Base-by-base conservation (phyloP, 2,888 invertebrate genomes). In the Parapristionchus giblindavisi region DNA sequence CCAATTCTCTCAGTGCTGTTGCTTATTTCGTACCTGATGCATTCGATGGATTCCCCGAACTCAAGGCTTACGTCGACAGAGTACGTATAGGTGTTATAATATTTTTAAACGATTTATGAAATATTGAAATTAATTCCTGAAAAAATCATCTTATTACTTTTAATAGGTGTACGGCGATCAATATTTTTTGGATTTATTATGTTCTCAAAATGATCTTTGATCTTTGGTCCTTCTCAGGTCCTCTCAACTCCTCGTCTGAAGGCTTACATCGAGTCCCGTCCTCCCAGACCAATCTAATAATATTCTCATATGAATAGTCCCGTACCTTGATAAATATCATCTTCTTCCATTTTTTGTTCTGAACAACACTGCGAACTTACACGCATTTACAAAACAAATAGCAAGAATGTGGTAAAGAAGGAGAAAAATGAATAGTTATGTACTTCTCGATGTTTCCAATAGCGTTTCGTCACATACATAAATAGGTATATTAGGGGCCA, bases 11-110 rank as follows among this genome's bases (percentile, higher is more conserved):
- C 52, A 38, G 52, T 32, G 11, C n/a, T n/a, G 24, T 66, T 8
- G 34, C 36, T 3, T 48, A 34, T 24, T 51, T 51, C 51, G 52
- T 66, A 0, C 66, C 66, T 27, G 66, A 52, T 29, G 66, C 38
- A 32, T 52, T 66, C 34, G 66, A 66, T n/a, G 66, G 66, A n/a
- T 40, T 40, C n/a, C 66, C 66, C 32, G 32, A n/a, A 0, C 66
- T 66, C 21, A 66, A 66, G 66, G 66, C 66, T 2, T 66, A 66
- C 34, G 36, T 66, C 8, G 40, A 66, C 14, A 29, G 63, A 24
- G 63, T 63, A 24, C 3, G 2, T 17, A 2, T 6, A 6, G n/a
- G 43, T 27, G 21, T 5, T 6, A 36, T 38, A n/a, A n/a, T n/a
- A n/a, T 60, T 4, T 56, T 56, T 27, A 14, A 54, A 54, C 54